Evolutionary conservation across 2,888 invertebrate genomes (phyloP), one percentile per base, ranked within the genome.

Genomic region (Orgyia antiqua): DNA sequence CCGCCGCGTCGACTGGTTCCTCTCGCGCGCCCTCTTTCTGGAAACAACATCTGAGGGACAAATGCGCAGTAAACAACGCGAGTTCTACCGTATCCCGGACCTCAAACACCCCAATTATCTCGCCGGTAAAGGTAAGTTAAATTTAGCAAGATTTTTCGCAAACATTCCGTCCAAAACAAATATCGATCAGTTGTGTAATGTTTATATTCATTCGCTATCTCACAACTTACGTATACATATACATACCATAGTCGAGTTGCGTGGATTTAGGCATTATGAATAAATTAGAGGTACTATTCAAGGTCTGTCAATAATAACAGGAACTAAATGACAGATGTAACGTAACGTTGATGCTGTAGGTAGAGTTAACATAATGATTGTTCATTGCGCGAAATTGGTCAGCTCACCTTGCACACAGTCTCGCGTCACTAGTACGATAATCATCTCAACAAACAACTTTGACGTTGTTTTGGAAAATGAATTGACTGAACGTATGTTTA

Each of bases 1-100:
- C 83, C 79, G 80, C 69, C 80, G 82, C 75, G 65, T 69, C 68
- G 75, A 74, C 70, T 64, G 68, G 82, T 76, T 64, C 68, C 62
- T 70, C 68, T 61, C 51, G 66, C 60, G 67, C 67, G 63, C 67
- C 69, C 68, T 72, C 68, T 65, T 68, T 71, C 64, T 72, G 63
- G 61, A 69, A 73, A 68, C 58, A 53, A 57, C 60, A 62, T 65
- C 57, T 55, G 49, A 59, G 59, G 68, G 64, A 64, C 58, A 57
- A 68, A 72, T 71, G 74, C 78, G 76, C 74, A 74, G 55, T 68
- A 51, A 45, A 39, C 55, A 56, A 35, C 78, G 80, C 69, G 83
- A 71, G 82, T 79, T 74, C 35, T 40, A 49, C 47, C 33, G 27
- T 34, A 45, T 36, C 50, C 51, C 9, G 50, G 19, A 29, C 29